Evolutionary conservation across 2,113 vertebrate genomes (phyloP), one percentile per base, ranked within the genome.

Genomic region (Silurus meridionalis): DNA sequence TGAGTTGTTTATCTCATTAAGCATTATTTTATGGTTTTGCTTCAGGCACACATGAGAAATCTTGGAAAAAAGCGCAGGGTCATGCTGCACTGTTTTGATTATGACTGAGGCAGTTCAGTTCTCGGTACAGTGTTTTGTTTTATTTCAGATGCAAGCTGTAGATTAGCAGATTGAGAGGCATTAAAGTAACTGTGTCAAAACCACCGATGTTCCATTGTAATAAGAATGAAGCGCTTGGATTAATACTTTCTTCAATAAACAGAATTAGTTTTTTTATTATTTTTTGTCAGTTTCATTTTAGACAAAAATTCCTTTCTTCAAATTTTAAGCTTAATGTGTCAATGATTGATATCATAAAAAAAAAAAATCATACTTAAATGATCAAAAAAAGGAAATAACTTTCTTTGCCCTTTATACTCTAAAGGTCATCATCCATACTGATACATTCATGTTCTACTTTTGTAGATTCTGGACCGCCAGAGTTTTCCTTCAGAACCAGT

Each of bases 1-100:
- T 55, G 37, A 64, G 80, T 66, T 87, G 85, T 87, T 87, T 86
- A 82, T 83, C 69, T 77, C 69, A 21, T 83, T 77, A 77, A 77
- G 50, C 11, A 66, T 66, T 37, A 37, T 77, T 81, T 81, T 64
- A 19, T 66, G 48, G 37, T 57, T 53, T 17, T 78, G 58, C 50
- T 83, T 83, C 25, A 77, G 28, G 37, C 79, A 64, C 9, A n/a
- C 3, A 37, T 52, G 50, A 63, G 48, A 71, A 9, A 28, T 53
- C n/a, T 58, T 46, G 46, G 53, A 72, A 75, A 82, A 69, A 55
- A 80, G 28, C 28, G 48, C 8, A 15, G n/a, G 25, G 60, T 75
- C 58, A 66, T 21, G 19, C 14, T 74, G 78, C 21, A 64, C 69
- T 64, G 19, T n/a, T 52, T 23, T 81, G 58, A 86, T 86, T 64